These are phyloP conservation scores for Rallus crepitans DNA, from an alignment of 2,797 vertebrate species.

Conservation along the genomic window DNA sequence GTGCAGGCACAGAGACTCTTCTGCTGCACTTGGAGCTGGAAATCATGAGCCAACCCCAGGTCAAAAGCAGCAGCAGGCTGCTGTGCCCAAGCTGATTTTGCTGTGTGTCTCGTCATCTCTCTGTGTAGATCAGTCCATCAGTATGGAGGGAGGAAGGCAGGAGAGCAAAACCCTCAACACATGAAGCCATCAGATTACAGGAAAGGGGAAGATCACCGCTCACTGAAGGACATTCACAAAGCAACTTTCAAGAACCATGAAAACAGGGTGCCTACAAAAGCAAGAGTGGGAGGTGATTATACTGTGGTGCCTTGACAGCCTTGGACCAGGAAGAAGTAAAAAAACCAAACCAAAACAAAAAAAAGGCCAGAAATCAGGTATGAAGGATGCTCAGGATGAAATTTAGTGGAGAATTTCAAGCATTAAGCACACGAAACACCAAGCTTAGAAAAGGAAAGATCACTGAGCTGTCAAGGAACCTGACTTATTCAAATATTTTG, in stretches of 20 bases:
- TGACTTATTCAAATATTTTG: background rate
- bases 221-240: background rate
- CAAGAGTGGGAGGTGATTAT: background rate
- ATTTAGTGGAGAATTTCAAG: constrained; percentile 18
- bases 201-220: background rate
- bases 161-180: background rate
- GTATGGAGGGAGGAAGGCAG: background rate
- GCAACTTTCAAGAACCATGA: background rate
- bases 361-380: background rate
- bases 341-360: background rate
- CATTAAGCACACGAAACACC: constrained; percentile 24
- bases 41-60: background rate
- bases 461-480: constrained; percentile 3
- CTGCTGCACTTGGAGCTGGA: background rate
- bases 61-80: background rate
- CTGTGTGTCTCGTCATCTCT: background rate
- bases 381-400: constrained; percentile 36
- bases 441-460: background rate
- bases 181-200: background rate
- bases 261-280: background rate
- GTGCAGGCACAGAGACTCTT: background rate
- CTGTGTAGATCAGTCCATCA: background rate
- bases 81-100: background rate
- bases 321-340: background rate
- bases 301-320: background rate